A percentile compares a stretch with the other conserved stretches of the same genome.
Evolutionary conservation across 2,888 invertebrate species (phyloP).

Genomic region (Eudasyphora cyanicolor): DNA sequence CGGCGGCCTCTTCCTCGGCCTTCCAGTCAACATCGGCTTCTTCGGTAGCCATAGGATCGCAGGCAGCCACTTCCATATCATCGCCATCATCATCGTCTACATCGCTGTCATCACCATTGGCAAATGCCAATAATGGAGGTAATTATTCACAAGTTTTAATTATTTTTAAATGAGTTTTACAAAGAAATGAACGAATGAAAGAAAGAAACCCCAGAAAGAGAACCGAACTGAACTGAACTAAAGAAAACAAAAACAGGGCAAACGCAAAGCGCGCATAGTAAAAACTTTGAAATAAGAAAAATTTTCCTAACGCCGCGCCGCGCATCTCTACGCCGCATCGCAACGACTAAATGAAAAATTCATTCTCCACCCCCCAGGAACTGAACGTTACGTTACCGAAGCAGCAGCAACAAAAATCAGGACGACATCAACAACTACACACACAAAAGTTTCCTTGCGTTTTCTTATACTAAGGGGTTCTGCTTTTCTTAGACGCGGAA

Average conservation of each 20-base stretch:
- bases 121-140: slow-evolving; percentile 79
- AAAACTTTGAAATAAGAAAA: slow-evolving; percentile 7
- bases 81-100: slow-evolving; percentile 80
- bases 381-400: background rate
- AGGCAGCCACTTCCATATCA: slow-evolving; percentile 80
- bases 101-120: slow-evolving; percentile 77
- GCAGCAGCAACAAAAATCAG: background rate
- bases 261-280: background rate
- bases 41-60: slow-evolving; percentile 83
- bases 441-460: background rate
- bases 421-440: background rate
- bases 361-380: background rate
- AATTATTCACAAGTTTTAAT: slow-evolving; percentile 79
- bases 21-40: slow-evolving; percentile 78
- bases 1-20: slow-evolving; percentile 81
- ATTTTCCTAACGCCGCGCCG: background rate
- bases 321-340: too few species aligned
- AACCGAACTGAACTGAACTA: slow-evolving; percentile 44
- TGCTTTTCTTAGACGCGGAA: background rate
- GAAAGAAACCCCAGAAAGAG: slow-evolving; percentile 21
- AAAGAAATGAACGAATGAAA: slow-evolving; percentile 61
- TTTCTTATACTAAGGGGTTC: background rate
- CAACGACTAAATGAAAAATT: slow-evolving; percentile 24
- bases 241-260: slow-evolving; percentile 29
- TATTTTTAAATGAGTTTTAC: slow-evolving; percentile 78